Base-by-base conservation (phyloP, 2,888 invertebrate species). In the Phyllotreta striolata region DNA sequence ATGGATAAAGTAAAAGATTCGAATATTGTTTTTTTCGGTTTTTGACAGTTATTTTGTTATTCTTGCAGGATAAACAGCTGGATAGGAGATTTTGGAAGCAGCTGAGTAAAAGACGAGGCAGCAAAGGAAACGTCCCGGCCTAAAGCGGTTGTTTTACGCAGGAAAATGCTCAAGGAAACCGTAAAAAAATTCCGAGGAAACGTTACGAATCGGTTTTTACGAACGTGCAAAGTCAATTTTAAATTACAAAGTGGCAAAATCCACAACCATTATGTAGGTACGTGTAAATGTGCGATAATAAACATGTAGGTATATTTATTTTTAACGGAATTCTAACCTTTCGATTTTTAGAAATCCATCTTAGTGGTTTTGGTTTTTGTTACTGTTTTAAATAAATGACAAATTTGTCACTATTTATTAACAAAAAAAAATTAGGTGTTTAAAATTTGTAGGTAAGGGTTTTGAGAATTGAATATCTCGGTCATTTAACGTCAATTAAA, bases 71-170 rank as follows among this genome's bases (percentile, higher is more conserved):
- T 77, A 91, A 89, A 81, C 88, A 89, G 77, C 82, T 91, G 79
- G 91, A 91, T 79, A 87, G 90, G 79, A 84, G 91, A 76, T 90
- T 91, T 79, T 91, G 91, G 91, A 91, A 90, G 82, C 91, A 91
- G 80, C 85, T 91, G 74, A 89, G 88, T 72, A 88, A 88, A 84
- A 85, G 91, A 80, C 87, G 89, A 73, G 77, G 68, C 74, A 74
- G 74, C 64, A 74, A 74, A 71, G 71, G 73, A 58, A 73, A 74
- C 70, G 49, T 64, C 61, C 71, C 76, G 72, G 76, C 76, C 76
- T 77, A 76, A 68, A 35, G 12, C 12, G 7, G 10, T 13, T 37
- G 8, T 3, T 35, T 4, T 49, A 35, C 38, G 40, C 40, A 12
- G 43, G 38, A 54, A 37, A 56, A 41, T n/a, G 41, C 40, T 59